Evolutionary conservation across 2,113 vertebrate genomes (phyloP), one percentile per base, ranked within the genome.

Genomic region (Gallinago undulata): DNA sequence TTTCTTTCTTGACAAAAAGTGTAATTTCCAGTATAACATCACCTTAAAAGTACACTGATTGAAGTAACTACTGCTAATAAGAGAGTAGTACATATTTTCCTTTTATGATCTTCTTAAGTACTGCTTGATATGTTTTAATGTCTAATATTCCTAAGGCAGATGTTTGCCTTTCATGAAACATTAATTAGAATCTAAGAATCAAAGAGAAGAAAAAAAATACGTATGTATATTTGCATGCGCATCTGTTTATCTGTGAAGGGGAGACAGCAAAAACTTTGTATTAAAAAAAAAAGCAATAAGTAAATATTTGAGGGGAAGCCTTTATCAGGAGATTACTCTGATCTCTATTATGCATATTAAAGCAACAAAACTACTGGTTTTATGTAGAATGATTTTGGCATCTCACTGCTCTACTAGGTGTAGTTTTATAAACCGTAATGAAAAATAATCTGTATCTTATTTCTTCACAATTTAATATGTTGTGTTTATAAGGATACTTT

Each of bases 81-180:
- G 57, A 55, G 60, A 77, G 41, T 88, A 78, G 50, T 86, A 72
- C 27, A 10, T 70, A 53, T 94, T 87, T 95, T 94, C 28, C 30
- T 90, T 37, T 84, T 92, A 84, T 95, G 55, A 63, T 94, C 4
- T 1, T 87, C 37, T 72, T 84, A 90, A 93, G 81, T 70, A 73
- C 39, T 89, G 35, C 39, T 96, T 93, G 75, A 89, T 94, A 56
- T 7, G 70, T 51, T 84, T 76, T 84, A 80, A 80, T 63, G 59
- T 93, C 75, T 91, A 50, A 73, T 60, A 84, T 78, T 83, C 69
- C 91, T 90, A 89, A 93, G 66, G 62, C 74, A 81, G 72, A 56
- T 91, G 84, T 82, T 97, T 93, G 81, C 90, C 67, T 91, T 94
- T 76, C 77, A 88, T 86, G 53, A 85, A 94, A 95, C 68, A 80